These are phyloP conservation scores for Muntiacus muntjak DNA, from an alignment of 2,113 vertebrate genomes.

Conservation along the genomic window DNA sequence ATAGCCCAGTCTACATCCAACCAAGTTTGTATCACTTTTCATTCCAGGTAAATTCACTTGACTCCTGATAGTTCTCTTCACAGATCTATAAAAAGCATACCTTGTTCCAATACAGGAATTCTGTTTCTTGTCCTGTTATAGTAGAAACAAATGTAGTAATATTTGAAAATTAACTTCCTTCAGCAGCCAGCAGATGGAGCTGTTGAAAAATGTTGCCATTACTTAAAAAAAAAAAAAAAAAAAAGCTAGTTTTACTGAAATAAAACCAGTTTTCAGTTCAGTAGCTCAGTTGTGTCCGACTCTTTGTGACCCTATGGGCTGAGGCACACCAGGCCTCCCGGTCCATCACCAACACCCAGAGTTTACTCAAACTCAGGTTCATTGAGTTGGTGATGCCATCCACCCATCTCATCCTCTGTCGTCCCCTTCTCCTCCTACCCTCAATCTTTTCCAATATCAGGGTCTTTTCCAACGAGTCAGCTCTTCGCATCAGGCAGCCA, in stretches of 20 bases:
- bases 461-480: neutral
- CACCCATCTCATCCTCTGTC: neutral
- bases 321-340: neutral
- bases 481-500: neutral
- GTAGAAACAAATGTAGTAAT: neutral
- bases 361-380: neutral
- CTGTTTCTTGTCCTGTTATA: neutral
- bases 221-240: neutral
- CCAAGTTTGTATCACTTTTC: neutral
- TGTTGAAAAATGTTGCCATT: slow-evolving; percentile 27
- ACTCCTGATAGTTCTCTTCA: neutral
- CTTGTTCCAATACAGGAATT: neutral
- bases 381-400: neutral
- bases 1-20: neutral
- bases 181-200: slow-evolving; percentile 30
- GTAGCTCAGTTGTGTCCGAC: neutral
- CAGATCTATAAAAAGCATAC: neutral
- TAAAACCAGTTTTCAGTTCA: neutral
- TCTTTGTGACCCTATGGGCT: neutral
- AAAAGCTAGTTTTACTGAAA: neutral
- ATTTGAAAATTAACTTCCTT: neutral
- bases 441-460: neutral
- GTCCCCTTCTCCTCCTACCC: neutral
- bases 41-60: neutral
- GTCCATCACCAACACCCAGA: neutral